Evolutionary conservation across 1,140 invertebrate genomes (phyloP), one percentile per base, ranked within the genome.

Genomic region (Pseudomyrmex flavicornis): DNA sequence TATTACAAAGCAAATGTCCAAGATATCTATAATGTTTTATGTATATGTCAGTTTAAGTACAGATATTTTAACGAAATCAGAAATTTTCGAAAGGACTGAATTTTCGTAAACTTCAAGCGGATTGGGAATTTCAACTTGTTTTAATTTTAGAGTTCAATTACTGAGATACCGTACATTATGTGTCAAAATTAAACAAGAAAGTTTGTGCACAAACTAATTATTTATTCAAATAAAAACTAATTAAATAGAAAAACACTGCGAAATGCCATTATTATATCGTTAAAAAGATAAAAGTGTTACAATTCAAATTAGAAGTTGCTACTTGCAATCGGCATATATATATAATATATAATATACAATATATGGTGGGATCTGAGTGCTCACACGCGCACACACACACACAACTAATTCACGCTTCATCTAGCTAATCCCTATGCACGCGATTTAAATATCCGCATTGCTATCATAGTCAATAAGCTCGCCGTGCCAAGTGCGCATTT

Each of bases 391-490:
- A 35, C 5, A 35, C 2, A 35, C 0, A 35, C 35, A 22, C 12
- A 20, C 12, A 61, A 10, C 10, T 17, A 61, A 20, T 52, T 13
- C 50, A 52, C 58, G 58, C 58, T 61, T 61, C 17, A 35, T 70
- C 65, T 70, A 79, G 44, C 66, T 80, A 80, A 80, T 77, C 50
- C 9, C 50, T 68, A 58, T 68, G 74, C 52, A 68, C 63, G 50
- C 50, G 75, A 77, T 80, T 35, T 80, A 80, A 79, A 80, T 80
- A 80, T 80, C 76, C 76, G 76, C 76, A 61, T 80, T 80, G 76
- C 76, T 80, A 80, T 80, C 54, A 72, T 59, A 72, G 76, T 44
- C 66, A 80, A 72, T 80, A 70, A 80, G 66, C 76, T 72, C 54
- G 65, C 65, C 52, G 68, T 69, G 52, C 54, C 66, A 61, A 80